A percentile compares a stretch with the other conserved stretches of the same genome.
Conservation (phyloP, 2,797 vertebrate genomes). For the Ctenosaura bakeri region DNA sequence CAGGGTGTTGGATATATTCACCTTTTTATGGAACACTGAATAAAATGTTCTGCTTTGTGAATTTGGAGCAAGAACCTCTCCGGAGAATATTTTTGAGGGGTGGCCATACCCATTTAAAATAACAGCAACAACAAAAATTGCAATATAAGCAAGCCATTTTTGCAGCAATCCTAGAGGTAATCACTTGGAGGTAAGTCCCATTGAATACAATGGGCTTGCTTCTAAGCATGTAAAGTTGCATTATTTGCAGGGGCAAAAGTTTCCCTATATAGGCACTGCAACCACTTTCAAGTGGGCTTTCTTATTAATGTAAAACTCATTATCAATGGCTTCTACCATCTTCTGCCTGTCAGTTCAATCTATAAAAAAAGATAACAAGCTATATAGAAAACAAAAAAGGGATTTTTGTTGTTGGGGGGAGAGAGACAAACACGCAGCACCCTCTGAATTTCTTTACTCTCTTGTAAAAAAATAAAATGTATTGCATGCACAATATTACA, state of each 20-base stretch:
- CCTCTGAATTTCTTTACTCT: background rate
- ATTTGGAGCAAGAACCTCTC: background rate
- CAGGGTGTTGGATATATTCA: background rate
- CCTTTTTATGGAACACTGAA: background rate
- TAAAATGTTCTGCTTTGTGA: background rate
- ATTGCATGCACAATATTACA: background rate
- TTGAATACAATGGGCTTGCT: background rate
- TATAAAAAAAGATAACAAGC: background rate
- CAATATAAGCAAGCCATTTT: background rate
- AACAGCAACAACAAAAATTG: too few species aligned
- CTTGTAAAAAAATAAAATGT: background rate
- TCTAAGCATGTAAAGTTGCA: background rate
- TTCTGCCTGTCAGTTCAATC: background rate
- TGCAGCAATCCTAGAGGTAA: background rate
- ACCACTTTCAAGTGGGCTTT: fast-evolving
- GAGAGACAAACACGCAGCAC: background rate
- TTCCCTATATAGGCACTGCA: background rate
- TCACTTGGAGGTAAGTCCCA: background rate
- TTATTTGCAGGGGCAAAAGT: background rate
- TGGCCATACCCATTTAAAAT: background rate
- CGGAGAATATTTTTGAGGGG: background rate
- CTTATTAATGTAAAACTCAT: fast-evolving
- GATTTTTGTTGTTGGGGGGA: too few species aligned
- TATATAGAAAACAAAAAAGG: background rate
- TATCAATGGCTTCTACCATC: background rate